These are phyloP conservation scores for Aphidius ervi DNA, from an alignment of 1,140 invertebrate genomes.

Conservation along the genomic window DNA sequence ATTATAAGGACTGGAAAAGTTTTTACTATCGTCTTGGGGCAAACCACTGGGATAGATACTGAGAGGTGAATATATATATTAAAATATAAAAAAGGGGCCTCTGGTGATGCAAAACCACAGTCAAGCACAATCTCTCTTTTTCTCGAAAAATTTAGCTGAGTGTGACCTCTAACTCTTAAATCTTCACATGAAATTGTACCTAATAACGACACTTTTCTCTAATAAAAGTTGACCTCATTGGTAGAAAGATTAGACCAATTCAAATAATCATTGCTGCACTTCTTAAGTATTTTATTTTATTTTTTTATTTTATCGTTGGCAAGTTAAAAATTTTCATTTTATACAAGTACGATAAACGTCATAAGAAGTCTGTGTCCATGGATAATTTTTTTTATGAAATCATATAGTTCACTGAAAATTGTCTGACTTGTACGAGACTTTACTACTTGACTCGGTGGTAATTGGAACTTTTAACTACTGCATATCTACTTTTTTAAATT, in stretches of 20 bases:
- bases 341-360: constrained; percentile 4
- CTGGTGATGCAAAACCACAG: constrained; percentile 47
- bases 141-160: constrained; percentile 46
- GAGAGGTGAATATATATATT: constrained; percentile 11
- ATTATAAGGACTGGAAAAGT: constrained; percentile 55
- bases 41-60: constrained; percentile 35
- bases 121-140: constrained; percentile 35
- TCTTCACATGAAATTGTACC: constrained; percentile 31
- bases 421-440: background rate
- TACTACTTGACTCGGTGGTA: constrained; percentile 3
- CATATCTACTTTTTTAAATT: background rate
- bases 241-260: too few relatives aligned
- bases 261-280: too few relatives aligned
- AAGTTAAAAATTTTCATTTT: background rate
- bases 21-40: constrained; percentile 54
- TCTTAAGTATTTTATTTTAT: too few relatives aligned
- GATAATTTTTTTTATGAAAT: constrained; percentile 13
- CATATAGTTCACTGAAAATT: constrained; percentile 15
- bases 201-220: constrained; percentile 40
- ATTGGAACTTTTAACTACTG: background rate
- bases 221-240: constrained; percentile 34
- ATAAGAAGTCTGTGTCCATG: constrained; percentile 12
- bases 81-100: constrained; percentile 17
- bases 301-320: background rate
- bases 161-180: constrained; percentile 36